Evolutionary conservation across 2,888 invertebrate species (phyloP).

Genomic region (Cephus spinipes): DNA sequence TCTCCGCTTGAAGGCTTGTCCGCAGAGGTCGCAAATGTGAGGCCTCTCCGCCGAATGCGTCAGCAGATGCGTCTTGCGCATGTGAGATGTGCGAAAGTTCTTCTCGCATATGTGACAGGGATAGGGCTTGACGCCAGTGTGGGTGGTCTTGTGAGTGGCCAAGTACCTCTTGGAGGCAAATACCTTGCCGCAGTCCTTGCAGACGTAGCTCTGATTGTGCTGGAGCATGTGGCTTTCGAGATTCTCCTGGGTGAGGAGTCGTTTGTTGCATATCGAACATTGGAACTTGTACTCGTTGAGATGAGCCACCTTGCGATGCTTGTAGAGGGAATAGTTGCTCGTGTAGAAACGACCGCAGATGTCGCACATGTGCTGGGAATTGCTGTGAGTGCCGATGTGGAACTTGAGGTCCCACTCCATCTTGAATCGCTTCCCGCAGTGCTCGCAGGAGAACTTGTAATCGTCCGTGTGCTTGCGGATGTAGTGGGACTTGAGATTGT

Average conservation of each 20-base stretch:
- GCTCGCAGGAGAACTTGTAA: conserved; percentile 49
- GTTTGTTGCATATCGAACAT: conserved; percentile 51
- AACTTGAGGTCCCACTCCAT: conserved; percentile 55
- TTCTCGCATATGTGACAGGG: conserved; percentile 50
- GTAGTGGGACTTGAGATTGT: conserved; percentile 48
- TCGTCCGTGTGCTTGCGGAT: conserved; percentile 48
- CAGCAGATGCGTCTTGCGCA: conserved; percentile 44
- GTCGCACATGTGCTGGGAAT: conserved; percentile 53
- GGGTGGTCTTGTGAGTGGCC: conserved; percentile 45
- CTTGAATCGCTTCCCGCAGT: conserved; percentile 51
- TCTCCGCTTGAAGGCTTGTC: conserved; percentile 44
- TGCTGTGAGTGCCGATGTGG: conserved; percentile 49
- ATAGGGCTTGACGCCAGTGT: conserved; percentile 49
- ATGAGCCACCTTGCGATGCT: conserved; percentile 51
- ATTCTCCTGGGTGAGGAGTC: conserved; percentile 48
- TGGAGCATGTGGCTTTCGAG: conserved; percentile 48
- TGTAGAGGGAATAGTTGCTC: conserved; percentile 50
- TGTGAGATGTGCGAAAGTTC: conserved; percentile 45
- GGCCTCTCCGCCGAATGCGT: conserved; percentile 47
- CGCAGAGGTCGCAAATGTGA: conserved; percentile 49
- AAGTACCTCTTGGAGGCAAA: conserved; percentile 54
- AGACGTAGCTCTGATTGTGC: conserved; percentile 47
- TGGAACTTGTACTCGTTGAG: conserved; percentile 51
- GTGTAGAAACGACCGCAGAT: conserved; percentile 54
- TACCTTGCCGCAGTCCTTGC: conserved; percentile 51